These are phyloP conservation scores for Papilio glaucus DNA, from an alignment of 1,140 invertebrate genomes.

Conservation along the genomic window DNA sequence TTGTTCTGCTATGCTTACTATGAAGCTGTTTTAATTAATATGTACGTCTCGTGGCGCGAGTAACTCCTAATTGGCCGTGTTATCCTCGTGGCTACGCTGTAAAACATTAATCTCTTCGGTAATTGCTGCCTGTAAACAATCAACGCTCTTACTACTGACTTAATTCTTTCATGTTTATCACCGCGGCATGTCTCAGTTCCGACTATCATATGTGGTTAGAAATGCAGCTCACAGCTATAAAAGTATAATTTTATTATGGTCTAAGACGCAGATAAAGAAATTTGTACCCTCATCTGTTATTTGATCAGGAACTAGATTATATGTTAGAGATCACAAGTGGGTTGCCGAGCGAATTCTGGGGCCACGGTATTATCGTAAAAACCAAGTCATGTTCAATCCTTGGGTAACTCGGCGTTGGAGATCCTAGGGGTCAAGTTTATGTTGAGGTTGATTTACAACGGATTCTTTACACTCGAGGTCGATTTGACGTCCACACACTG, in stretches of 20 bases:
- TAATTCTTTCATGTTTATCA: constrained; percentile 9
- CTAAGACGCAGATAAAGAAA: no score
- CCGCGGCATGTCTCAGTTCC: background rate
- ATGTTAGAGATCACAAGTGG: no score
- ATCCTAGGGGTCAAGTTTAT: no score
- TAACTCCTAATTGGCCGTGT: constrained; percentile 52
- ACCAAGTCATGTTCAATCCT: no score
- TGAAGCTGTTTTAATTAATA: constrained; percentile 44
- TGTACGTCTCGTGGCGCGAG: constrained; percentile 43
- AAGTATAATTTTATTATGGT: background rate
- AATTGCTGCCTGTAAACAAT: constrained; percentile 26
- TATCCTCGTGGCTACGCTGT: constrained; percentile 44
- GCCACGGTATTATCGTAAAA: no score
- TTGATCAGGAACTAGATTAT: no score
- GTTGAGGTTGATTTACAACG: no score
- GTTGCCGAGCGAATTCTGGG: no score
- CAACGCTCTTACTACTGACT: constrained; percentile 25
- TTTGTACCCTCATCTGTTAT: no score
- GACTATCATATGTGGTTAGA: background rate
- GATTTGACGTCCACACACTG: no score
- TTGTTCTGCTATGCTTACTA: constrained; percentile 36
- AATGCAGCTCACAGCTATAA: background rate
- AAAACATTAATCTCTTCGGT: constrained; percentile 42
- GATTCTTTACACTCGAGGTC: no score
- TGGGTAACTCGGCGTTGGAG: no score